A percentile compares a stretch with the other conserved stretches of the same genome.
Evolutionary conservation across 1,140 invertebrate species (phyloP).

Genomic region (Brachionus plicatilis): DNA sequence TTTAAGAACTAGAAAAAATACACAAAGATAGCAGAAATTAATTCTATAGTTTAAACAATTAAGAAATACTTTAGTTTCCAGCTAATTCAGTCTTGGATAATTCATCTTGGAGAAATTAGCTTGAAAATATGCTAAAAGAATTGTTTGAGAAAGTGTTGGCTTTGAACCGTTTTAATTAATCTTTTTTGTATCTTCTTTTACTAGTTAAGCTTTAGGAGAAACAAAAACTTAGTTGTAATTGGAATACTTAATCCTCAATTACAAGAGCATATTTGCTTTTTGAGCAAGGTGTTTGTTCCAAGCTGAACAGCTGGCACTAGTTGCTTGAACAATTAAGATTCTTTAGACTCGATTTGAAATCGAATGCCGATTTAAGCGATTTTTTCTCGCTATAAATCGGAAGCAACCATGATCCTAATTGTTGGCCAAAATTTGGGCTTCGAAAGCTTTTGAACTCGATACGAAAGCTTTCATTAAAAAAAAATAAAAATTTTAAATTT

Average conservation of each 20-base stretch:
- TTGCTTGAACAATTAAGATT: neutral
- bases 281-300: neutral
- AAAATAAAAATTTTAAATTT: neutral
- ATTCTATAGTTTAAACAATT: conserved; percentile 14
- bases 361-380: neutral
- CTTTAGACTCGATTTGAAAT: neutral
- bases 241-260: neutral
- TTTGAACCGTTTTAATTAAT: neutral
- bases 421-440: neutral
- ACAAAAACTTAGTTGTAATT: neutral
- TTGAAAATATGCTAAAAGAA: neutral
- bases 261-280: neutral
- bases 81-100: conserved; percentile 15
- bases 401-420: neutral
- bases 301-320: neutral
- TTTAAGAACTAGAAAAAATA: neutral
- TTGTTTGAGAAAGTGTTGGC: conserved; percentile 14
- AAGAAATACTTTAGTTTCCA: conserved; percentile 28
- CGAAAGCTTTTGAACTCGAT: neutral
- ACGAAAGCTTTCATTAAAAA: neutral
- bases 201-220: neutral
- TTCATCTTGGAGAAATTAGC: neutral
- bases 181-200: neutral
- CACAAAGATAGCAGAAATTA: neutral
- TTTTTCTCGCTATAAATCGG: neutral